Percentiles rank a stretch among this genome's conserved stretches.
phyloP scores from a whole-genome alignment of 2,888 invertebrate genomes.

The Xiphydria camelus region DNA sequence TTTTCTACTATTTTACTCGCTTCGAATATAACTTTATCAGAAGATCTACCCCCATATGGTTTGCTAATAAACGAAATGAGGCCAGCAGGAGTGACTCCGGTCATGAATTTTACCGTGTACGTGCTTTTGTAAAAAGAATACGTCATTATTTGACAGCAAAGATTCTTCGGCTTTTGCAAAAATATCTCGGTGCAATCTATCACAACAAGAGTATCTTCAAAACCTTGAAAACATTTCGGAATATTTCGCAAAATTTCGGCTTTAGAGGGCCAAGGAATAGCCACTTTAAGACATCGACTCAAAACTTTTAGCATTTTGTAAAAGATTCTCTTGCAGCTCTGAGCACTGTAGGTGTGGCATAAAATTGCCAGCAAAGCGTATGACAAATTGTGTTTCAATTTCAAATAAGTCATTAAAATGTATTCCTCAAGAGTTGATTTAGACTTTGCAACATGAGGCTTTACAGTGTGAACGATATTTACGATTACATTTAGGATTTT shows the following conservation, averaged over 20 bases:
- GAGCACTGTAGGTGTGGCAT: background rate
- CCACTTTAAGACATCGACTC: background rate
- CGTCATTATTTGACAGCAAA: conserved; percentile 27
- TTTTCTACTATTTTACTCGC: conserved; percentile 16
- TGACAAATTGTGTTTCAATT: conserved; percentile 21
- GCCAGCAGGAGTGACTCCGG: conserved; percentile 32
- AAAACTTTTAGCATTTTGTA: conserved; percentile 9
- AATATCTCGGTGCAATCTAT: conserved; percentile 36
- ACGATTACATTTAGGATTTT: conserved; percentile 11
- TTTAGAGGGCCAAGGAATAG: conserved; percentile 14
- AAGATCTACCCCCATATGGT: conserved; percentile 31
- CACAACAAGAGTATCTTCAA: conserved; percentile 25
- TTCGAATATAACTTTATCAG: conserved; percentile 30
- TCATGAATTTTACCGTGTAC: conserved; percentile 31
- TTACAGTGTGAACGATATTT: conserved; percentile 5
- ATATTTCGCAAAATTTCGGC: conserved; percentile 29
- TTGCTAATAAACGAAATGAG: conserved; percentile 30
- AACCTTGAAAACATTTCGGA: conserved; percentile 32
- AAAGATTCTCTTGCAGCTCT: conserved; percentile 8
- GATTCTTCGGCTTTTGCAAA: conserved; percentile 26
- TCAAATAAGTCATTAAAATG: conserved; percentile 15
- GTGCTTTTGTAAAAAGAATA: conserved; percentile 31
- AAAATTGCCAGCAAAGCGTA: conserved; percentile 13
- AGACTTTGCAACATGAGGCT: background rate
- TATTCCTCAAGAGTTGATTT: too few relatives aligned